Percentiles rank a stretch among this genome's conserved stretches.
Evolutionary conservation across 2,113 vertebrate genomes (phyloP).

Genomic region (Hiodon tergisus): DNA sequence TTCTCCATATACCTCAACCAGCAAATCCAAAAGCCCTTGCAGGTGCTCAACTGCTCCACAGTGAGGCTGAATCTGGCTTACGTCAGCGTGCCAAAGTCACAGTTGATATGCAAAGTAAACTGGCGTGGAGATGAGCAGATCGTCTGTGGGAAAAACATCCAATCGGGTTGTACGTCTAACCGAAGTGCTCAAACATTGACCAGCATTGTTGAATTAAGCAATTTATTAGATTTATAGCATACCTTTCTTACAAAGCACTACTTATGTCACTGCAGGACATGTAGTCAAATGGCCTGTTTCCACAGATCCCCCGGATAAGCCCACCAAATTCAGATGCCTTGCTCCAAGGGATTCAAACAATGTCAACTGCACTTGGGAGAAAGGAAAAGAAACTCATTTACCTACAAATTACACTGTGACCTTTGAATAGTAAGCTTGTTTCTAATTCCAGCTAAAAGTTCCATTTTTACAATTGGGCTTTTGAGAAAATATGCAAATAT

Average conservation of each 20-base stretch:
- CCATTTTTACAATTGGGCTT: background rate
- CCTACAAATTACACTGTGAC: slow-evolving; percentile 43
- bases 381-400: slow-evolving; percentile 45
- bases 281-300: background rate
- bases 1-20: slow-evolving; percentile 32
- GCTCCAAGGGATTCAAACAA: slow-evolving; percentile 31
- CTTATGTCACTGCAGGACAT: background rate
- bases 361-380: slow-evolving; percentile 46
- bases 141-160: slow-evolving; percentile 42
- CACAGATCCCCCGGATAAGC: slow-evolving; percentile 54
- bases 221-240: background rate
- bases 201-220: background rate
- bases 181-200: background rate
- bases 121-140: rapidly evolving
- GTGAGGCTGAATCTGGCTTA: slow-evolving; percentile 37
- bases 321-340: slow-evolving; percentile 47
- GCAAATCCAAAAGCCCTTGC: background rate
- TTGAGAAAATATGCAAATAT: slow-evolving; percentile 6
- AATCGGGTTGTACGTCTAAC: slow-evolving; percentile 52
- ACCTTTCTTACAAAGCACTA: background rate
- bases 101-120: slow-evolving; percentile 38
- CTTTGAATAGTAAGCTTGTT: slow-evolving; percentile 43
- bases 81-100: slow-evolving; percentile 18
- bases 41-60: slow-evolving; percentile 39
- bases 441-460: background rate